Evolutionary conservation across 2,113 vertebrate genomes (phyloP), one percentile per base, ranked within the genome.

Genomic region (Elephantulus edwardii): DNA sequence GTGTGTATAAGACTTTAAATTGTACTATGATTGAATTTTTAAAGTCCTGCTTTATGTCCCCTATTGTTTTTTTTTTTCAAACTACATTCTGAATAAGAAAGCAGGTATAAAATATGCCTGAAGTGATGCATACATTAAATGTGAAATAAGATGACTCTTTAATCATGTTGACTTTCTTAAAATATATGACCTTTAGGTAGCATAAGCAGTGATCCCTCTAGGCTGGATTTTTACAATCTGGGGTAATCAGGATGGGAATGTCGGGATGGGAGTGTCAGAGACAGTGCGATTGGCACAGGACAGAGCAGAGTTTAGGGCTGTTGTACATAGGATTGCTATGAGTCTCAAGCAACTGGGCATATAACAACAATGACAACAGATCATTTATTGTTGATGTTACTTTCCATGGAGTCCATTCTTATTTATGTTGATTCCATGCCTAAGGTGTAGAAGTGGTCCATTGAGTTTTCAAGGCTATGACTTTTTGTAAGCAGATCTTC

Each of bases 41-140:
- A 74, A 87, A 84, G 10, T 64, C 10, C 54, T 48, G 0, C 50
- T 91, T 90, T 74, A 60, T 58, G 2, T 83, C 62, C n/a, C 0
- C 11, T 82, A 20, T 88, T 91, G 19, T 86, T 83, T 91, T 24
- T 83, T 14, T 82, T 8, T 85, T 24, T 94, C 54, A 52, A 19
- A 81, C 42, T 30, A 76, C 33, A 33, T 64, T 30, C 33, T 60
- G 38, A 92, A 9, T 68, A 22, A 68, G 64, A 13, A 35, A 68
- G n/a, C 20, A 68, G 17, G 3, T 26, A 30, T 44, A 11, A 83
- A 40, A 60, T 48, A 72, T 0, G 52, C 9, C 46, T 42, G 72
- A 88, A 84, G n/a, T 35, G 26, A 22, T 76, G 66, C 44, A 46
- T 62, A 5, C 10, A 62, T 46, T 85, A 71, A 26, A 58, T 93